These are phyloP conservation scores for Trinorchestia longiramus DNA, from an alignment of 1,140 invertebrate genomes.

Conservation along the genomic window DNA sequence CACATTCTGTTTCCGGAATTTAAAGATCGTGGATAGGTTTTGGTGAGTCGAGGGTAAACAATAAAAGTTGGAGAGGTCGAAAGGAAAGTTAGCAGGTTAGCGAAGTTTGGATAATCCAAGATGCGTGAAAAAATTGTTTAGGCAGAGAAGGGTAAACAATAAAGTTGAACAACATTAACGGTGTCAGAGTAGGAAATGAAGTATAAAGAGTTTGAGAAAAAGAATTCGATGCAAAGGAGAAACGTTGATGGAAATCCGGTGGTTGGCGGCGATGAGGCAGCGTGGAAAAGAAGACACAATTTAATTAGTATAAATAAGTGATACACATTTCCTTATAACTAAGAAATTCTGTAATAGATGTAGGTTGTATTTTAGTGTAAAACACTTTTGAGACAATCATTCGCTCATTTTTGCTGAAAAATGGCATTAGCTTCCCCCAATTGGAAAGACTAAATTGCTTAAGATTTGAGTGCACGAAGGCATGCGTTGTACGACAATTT, in stretches of 20 bases:
- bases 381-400: background rate
- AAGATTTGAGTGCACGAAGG: background rate
- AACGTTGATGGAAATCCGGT: background rate
- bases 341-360: background rate
- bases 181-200: background rate
- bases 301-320: background rate
- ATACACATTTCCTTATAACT: background rate
- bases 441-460: background rate
- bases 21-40: background rate
- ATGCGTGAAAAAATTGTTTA: background rate
- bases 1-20: conserved; percentile 62
- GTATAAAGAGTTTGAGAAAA: background rate
- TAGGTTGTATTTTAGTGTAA: background rate
- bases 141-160: background rate
- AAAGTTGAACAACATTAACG: background rate
- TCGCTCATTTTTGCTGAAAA: background rate
- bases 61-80: background rate
- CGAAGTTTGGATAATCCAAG: background rate
- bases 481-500: background rate
- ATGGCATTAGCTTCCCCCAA: too few species aligned
- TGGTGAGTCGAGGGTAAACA: background rate
- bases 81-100: background rate
- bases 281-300: background rate
- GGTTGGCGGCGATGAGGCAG: background rate
- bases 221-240: background rate